Evolutionary conservation across 2,888 invertebrate species (phyloP).

Genomic region (Cetonia aurata): DNA sequence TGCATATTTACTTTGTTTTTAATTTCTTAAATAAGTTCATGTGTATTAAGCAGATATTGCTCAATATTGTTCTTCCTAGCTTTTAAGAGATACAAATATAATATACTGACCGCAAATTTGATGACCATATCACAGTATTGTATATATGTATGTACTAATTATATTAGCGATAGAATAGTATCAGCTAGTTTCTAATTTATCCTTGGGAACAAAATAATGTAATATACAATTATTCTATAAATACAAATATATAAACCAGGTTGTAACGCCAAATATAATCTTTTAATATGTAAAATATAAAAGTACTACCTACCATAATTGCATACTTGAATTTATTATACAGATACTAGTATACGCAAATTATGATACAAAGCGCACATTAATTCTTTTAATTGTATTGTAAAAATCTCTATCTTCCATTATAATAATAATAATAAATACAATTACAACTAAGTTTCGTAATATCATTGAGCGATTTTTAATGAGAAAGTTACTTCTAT

Average conservation of each 20-base stretch:
- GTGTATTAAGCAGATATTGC: not conserved
- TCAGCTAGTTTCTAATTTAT: constrained; percentile 36
- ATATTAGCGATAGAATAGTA: constrained; percentile 18
- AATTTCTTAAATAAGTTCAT: not conserved
- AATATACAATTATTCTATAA: constrained; percentile 32
- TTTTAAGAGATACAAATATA: not conserved
- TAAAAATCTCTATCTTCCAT: constrained; percentile 43
- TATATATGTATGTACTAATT: constrained; percentile 25
- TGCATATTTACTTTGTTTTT: not conserved
- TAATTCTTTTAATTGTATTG: constrained; percentile 37
- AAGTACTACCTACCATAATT: not conserved
- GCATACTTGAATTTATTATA: not conserved
- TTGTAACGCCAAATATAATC: constrained; percentile 29
- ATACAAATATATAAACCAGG: constrained; percentile 25
- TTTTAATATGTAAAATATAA: constrained; percentile 19
- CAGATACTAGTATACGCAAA: not conserved
- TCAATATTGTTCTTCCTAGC: not conserved
- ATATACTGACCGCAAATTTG: constrained; percentile 18
- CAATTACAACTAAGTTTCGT: constrained; percentile 24
- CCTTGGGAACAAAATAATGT: constrained; percentile 43
- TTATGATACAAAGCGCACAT: constrained; percentile 35
- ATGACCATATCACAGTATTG: constrained; percentile 35
- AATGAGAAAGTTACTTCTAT: too few species aligned
- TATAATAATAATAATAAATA: constrained; percentile 27
- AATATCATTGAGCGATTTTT: constrained; percentile 15